Evolutionary conservation across 64 coral and sea anemone species (phyloP), one percentile per base, ranked within the genome.

Genomic region (Hydrozoanthus tunicans): DNA sequence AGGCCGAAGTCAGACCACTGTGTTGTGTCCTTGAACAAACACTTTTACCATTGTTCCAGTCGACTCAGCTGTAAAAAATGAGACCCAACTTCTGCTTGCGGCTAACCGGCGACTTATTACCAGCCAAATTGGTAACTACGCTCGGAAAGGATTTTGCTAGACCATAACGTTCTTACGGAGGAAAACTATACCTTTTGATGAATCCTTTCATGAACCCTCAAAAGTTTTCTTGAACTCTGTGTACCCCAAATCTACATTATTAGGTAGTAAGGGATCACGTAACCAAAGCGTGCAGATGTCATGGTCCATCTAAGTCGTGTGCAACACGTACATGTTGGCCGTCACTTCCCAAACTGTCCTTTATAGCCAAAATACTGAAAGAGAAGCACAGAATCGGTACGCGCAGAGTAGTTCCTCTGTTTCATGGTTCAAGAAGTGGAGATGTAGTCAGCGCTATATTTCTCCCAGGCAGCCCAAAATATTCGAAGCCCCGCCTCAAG

Each of bases 251-350:
- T 56, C 64, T 70, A 85, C 63, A 13, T 55, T 85, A 85, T 70
- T 94, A 99, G 97, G 94, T 96, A 73, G 64, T 99, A 7, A 82
- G 79, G 60, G 71, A 94, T 15, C 91, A 88, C 55, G 70, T 96
- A 92, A 81, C 83, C 55, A 63, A 54, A 10, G 62, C 82, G 85
- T 99, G 97, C 77, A 96, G 93, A 91, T 99, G 97, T 8, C 92
- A 96, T 73, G 97, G 97, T n/a, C 23, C 90, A 15, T 96, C 91
- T 7, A 73, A 23, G 6, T 79, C 90, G 13, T 99, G 97, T 61
- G 59, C 60, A 0, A 58, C 80, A 23, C 77, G 63, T 14, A 99
- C 94, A 11, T 99, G 97, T 56, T 99, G 94, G 94, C 58, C 86
- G 57, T 67, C 80, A 4, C 90, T 99, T 3, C 90, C 97, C 61